A percentile compares a stretch with the other conserved stretches of the same genome.
Evolutionary conservation across 2,888 invertebrate genomes (phyloP).

Genomic region (Melieria picta): DNA sequence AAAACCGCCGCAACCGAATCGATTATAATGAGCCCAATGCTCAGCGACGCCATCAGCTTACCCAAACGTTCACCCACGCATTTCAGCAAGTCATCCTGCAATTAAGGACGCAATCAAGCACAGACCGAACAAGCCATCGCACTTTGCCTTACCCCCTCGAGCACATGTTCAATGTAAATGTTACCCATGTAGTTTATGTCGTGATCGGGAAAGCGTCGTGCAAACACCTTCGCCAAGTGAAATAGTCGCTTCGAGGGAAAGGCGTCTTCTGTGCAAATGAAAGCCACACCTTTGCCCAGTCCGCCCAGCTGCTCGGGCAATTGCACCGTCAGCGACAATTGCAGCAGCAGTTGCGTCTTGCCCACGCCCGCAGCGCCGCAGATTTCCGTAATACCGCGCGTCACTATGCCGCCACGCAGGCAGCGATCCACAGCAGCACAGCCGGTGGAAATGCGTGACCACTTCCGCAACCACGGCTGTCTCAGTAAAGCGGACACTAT

Average conservation of each 20-base stretch:
- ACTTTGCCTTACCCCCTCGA: constrained; percentile 65
- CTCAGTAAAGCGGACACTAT: constrained; percentile 47
- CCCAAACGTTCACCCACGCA: constrained; percentile 70
- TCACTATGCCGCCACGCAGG: constrained; percentile 73
- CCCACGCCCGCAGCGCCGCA: constrained; percentile 78
- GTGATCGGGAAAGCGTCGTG: constrained; percentile 56
- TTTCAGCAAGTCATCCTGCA: constrained; percentile 69
- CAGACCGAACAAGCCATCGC: neutral
- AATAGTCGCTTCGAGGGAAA: constrained; percentile 77
- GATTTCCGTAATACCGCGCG: constrained; percentile 77
- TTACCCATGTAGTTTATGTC: constrained; percentile 68
- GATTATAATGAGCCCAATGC: constrained; percentile 74
- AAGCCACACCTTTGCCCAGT: constrained; percentile 71
- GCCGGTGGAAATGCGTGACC: constrained; percentile 66
- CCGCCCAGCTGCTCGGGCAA: constrained; percentile 68
- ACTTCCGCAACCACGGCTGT: constrained; percentile 50
- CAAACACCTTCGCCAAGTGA: constrained; percentile 67
- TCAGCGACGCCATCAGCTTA: constrained; percentile 67
- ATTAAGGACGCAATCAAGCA: constrained; percentile 2
- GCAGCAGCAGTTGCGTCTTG: constrained; percentile 80
- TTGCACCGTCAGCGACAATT: constrained; percentile 76
- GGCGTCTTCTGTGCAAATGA: constrained; percentile 77
- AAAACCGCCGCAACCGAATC: constrained; percentile 81
- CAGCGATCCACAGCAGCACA: constrained; percentile 71
- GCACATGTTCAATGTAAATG: constrained; percentile 75